Percentiles rank a stretch among this genome's conserved stretches.
phyloP scores from a whole-genome alignment of 2,888 invertebrate species.

The Thysanoteuthis rhombus region DNA sequence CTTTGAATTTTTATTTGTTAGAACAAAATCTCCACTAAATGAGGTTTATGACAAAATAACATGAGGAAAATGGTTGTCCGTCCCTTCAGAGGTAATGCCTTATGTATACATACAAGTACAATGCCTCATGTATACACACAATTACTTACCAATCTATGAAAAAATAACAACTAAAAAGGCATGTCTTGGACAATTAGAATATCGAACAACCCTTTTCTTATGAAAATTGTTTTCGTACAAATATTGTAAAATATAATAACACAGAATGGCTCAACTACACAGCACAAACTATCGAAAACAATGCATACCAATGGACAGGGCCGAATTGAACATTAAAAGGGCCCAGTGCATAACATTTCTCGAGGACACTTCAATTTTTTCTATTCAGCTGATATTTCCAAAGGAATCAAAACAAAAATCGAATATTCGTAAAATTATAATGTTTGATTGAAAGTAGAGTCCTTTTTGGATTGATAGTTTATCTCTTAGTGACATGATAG shows the following conservation, averaged over 20 bases:
- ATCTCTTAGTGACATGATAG: too few species aligned
- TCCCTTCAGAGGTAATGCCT: background rate
- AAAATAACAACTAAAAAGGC: too few species aligned
- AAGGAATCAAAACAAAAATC: too few species aligned
- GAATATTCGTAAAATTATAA: too few species aligned
- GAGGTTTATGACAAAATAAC: background rate
- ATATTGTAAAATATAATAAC: background rate
- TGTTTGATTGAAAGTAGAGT: too few species aligned
- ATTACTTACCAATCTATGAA: background rate
- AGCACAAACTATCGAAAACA: background rate
- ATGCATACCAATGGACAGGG: too few species aligned
- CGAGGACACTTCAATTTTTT: too few species aligned
- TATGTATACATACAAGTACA: background rate
- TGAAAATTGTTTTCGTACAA: background rate
- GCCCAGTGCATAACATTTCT: too few species aligned
- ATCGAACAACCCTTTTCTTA: background rate
- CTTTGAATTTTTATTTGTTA: background rate
- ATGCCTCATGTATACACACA: background rate
- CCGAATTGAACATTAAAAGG: too few species aligned
- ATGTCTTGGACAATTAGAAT: background rate
- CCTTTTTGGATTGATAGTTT: too few species aligned
- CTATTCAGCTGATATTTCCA: too few species aligned
- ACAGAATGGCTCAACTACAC: background rate
- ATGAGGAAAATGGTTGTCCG: background rate
- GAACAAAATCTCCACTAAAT: background rate